These are phyloP conservation scores for Tolypeutes matacus DNA, from an alignment of 2,797 vertebrate genomes.

Conservation along the genomic window DNA sequence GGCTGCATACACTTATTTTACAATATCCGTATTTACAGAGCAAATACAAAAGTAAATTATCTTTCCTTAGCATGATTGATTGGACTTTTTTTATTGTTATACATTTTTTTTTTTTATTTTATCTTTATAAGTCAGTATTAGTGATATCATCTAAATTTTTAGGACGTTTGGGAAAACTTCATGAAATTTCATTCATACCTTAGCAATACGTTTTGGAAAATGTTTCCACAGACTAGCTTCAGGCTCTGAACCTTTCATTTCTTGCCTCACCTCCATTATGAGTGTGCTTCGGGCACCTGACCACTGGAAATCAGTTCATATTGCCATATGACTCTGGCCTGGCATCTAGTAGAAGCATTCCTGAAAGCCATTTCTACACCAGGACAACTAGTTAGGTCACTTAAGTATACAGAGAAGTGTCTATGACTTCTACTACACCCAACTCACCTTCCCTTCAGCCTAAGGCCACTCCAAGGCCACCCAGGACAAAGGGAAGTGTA, in stretches of 20 bases:
- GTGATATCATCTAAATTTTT: background rate
- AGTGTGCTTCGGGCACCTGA: background rate
- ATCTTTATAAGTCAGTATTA: background rate
- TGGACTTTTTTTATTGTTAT: background rate
- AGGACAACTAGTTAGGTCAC: background rate
- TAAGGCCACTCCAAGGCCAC: background rate
- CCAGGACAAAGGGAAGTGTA: background rate
- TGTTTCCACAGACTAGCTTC: background rate
- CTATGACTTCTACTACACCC: no score
- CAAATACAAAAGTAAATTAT: background rate
- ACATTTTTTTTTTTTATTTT: background rate
- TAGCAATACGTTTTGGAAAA: conserved; percentile 2
- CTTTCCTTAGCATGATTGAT: background rate
- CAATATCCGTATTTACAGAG: conserved; percentile 6
- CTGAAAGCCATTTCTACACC: background rate
- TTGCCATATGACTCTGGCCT: background rate
- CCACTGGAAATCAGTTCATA: background rate
- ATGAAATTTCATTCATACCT: background rate
- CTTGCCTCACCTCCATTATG: background rate
- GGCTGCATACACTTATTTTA: background rate
- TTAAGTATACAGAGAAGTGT: background rate
- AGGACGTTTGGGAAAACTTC: background rate
- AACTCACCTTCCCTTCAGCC: background rate
- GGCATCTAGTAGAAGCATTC: background rate
- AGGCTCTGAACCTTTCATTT: background rate